Evolutionary conservation across 2,888 invertebrate species (phyloP), one percentile per base, ranked within the genome.

Genomic region (Sesia bembeciformis): DNA sequence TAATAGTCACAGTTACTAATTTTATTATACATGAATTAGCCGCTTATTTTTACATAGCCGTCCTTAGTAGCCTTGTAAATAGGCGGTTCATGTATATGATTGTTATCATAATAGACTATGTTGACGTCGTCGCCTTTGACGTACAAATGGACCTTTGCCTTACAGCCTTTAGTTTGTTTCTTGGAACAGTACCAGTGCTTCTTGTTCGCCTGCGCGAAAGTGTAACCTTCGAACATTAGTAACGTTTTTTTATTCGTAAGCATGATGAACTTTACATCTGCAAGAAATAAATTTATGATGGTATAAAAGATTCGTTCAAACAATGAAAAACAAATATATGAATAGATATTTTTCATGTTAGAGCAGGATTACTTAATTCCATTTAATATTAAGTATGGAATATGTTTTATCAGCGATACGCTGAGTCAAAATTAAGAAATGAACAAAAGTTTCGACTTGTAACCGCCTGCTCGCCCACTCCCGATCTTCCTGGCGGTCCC

Each of bases 1-100:
- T 23, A 23, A 23, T 23, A 23, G 23, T 23, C 23, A 23, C 23
- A 23, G 1, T 23, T 23, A 23, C 23, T 23, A 23, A 23, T 23
- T 23, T 23, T 23, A 23, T 23, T 23, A 23, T 23, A 23, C 23
- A 23, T 23, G 23, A 23, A 23, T 23, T 23, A 23, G 23, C 23
- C 23, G 23, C 41, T 41, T 6, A 41, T 41, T 41, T 41, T 41
- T 6, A 6, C 5, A 7, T 41, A 41, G 7, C 41, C 41, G 41
- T 41, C 5, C 7, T 7, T 41, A 41, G 41, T 6, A 41, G 7
- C 5, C 41, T 7, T 60, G 52, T 70, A 76, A 0, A 69, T 57
- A 1, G 80, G 80, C 0, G 72, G 75, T 3, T 61, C 62, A 53
- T 81, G 81, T 4, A 68, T 62, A 41, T 81, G 81, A 0, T 62